Conservation (phyloP, 2,113 vertebrate genomes). For the Parus major region DNA sequence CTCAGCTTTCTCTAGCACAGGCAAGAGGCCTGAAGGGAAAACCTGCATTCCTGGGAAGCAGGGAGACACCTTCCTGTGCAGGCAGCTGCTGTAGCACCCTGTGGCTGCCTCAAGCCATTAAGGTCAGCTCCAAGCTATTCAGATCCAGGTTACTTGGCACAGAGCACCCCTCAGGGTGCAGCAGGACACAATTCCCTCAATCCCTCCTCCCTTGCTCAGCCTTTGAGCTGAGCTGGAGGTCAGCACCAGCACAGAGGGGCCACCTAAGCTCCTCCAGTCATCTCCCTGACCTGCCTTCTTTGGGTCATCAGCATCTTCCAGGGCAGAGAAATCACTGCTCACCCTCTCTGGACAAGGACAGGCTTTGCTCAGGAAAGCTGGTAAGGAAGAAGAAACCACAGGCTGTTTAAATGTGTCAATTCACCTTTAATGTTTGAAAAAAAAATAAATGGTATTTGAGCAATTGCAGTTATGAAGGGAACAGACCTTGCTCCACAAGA, state of each 20-base stretch:
- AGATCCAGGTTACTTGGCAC: background rate
- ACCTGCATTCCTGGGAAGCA: background rate
- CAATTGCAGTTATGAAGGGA: constrained; percentile 67
- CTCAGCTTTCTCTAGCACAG: background rate
- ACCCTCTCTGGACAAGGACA: background rate
- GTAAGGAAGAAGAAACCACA: constrained; percentile 40
- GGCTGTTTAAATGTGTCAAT: constrained; percentile 66
- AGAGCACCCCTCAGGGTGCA: background rate
- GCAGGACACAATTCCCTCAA: background rate
- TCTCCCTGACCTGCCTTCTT: background rate
- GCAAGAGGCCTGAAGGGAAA: background rate
- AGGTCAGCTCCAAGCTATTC: background rate
- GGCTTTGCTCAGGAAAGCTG: background rate
- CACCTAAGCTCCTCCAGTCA: fast-evolving
- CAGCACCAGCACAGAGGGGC: background rate
- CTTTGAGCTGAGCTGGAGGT: background rate
- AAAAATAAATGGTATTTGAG: constrained; percentile 67
- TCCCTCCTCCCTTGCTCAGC: background rate
- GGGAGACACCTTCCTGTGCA: background rate
- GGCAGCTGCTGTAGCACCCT: background rate
- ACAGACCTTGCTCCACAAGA: constrained; percentile 52
- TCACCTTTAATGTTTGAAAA: constrained; percentile 71
- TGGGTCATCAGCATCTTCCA: background rate
- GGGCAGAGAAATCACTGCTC: background rate
- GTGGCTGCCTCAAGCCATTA: background rate